Percentiles rank a stretch among this genome's conserved stretches.
These are phyloP conservation scores for Apolygus lucorum DNA, from an alignment of 1,140 invertebrate genomes.

Conservation along the genomic window DNA sequence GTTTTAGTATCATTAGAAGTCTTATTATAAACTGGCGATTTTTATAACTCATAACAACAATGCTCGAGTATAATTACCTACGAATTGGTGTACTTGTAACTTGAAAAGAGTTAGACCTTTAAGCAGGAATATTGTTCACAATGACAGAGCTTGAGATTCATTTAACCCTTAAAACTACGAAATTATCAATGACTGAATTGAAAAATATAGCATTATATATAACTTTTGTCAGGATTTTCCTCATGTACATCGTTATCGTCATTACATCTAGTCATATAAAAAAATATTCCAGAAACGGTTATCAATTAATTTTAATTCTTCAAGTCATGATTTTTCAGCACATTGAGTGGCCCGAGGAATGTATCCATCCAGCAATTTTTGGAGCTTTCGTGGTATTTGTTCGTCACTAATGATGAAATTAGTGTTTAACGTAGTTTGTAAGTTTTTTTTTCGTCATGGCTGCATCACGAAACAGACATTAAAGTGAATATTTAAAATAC, in stretches of 20 bases:
- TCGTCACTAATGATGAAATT: too few relatives aligned
- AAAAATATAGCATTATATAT: neutral
- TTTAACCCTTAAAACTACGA: neutral
- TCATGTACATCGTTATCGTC: neutral
- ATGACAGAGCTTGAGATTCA: too few relatives aligned
- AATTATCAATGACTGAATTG: neutral
- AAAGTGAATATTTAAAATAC: neutral
- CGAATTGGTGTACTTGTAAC: neutral
- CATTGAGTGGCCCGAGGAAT: too few relatives aligned
- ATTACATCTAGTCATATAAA: constrained; percentile 6
- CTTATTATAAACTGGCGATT: too few relatives aligned
- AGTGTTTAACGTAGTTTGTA: too few relatives aligned
- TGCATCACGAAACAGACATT: neutral
- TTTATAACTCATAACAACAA: neutral
- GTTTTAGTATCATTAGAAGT: neutral
- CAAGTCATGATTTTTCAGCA: too few relatives aligned
- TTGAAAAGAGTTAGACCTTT: too few relatives aligned
- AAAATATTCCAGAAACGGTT: constrained; percentile 1
- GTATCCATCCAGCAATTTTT: too few relatives aligned
- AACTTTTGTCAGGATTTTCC: neutral
- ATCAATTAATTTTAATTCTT: too few relatives aligned
- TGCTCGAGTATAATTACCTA: neutral
- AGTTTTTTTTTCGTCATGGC: constrained; percentile 3
- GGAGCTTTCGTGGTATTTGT: too few relatives aligned
- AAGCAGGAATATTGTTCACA: too few relatives aligned